Percentiles rank a stretch among this genome's conserved stretches.
phyloP scores from a whole-genome alignment of 2,113 vertebrate species.

The Pachycephala philippinensis region DNA sequence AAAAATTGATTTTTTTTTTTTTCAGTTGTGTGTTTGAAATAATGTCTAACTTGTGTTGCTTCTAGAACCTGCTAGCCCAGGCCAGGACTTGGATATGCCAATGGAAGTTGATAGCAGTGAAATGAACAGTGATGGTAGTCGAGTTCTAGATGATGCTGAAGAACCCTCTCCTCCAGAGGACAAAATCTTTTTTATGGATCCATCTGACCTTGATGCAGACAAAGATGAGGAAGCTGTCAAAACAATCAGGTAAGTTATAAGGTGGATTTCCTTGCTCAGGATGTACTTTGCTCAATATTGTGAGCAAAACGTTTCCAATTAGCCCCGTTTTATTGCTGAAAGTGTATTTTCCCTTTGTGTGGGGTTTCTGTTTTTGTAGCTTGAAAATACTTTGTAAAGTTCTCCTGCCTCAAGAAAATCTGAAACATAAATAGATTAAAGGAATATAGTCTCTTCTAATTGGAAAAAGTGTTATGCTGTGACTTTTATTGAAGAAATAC shows the following conservation, averaged over 20 bases:
- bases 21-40: not conserved
- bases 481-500: not conserved
- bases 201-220: constrained; percentile 85
- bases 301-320: not conserved
- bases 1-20: not conserved
- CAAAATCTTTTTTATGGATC: constrained; percentile 93
- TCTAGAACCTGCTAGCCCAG: constrained; percentile 88
- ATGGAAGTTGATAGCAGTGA: constrained; percentile 95
- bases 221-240: constrained; percentile 92
- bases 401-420: not conserved
- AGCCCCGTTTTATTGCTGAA: not conserved
- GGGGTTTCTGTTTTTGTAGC: not conserved
- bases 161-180: constrained; percentile 92
- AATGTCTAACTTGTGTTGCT: not conserved
- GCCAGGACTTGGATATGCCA: constrained; percentile 89
- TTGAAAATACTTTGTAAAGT: not conserved
- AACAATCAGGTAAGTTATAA: constrained; percentile 83
- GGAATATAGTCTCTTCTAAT: not conserved
- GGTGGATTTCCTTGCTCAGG: not conserved
- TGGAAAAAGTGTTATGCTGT: not conserved
- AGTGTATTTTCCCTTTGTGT: not conserved
- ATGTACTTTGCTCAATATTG: not conserved
- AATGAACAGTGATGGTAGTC: constrained; percentile 80
- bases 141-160: constrained; percentile 87
- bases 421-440: not conserved